These are phyloP conservation scores for Phyto melanocephala DNA, from an alignment of 2,888 invertebrate genomes.

Conservation along the genomic window DNA sequence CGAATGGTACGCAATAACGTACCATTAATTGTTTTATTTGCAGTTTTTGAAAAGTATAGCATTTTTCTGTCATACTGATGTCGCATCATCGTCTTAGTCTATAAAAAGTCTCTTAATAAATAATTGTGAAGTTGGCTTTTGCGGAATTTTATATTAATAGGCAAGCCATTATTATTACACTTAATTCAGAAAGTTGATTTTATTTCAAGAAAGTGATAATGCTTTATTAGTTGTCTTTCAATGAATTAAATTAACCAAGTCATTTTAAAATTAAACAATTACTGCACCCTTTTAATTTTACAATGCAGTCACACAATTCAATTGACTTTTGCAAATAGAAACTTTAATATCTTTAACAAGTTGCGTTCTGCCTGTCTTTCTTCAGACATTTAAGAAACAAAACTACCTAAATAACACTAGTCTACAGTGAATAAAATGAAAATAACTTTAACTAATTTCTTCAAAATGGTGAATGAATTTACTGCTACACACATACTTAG, in stretches of 20 bases:
- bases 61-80: neutral
- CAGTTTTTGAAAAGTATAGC: neutral
- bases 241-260: neutral
- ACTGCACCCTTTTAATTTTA: conserved; percentile 27
- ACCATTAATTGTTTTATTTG: conserved; percentile 23
- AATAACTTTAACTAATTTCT: too few species aligned
- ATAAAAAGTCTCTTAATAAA: neutral
- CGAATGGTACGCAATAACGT: conserved; percentile 20
- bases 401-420: conserved; percentile 10
- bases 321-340: conserved; percentile 14
- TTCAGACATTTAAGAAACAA: neutral
- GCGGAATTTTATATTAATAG: too few species aligned
- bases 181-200: conserved; percentile 1
- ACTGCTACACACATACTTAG: too few species aligned
- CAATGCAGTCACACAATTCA: neutral
- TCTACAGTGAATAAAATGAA: too few species aligned
- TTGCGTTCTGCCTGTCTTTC: neutral
- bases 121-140: neutral
- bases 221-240: neutral
- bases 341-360: neutral
- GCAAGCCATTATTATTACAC: conserved; percentile 19
- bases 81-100: neutral
- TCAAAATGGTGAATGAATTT: too few species aligned
- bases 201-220: conserved; percentile 12
- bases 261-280: conserved; percentile 18